phyloP scores from a whole-genome alignment of 1,140 invertebrate genomes.

The Drepana arcuata region DNA sequence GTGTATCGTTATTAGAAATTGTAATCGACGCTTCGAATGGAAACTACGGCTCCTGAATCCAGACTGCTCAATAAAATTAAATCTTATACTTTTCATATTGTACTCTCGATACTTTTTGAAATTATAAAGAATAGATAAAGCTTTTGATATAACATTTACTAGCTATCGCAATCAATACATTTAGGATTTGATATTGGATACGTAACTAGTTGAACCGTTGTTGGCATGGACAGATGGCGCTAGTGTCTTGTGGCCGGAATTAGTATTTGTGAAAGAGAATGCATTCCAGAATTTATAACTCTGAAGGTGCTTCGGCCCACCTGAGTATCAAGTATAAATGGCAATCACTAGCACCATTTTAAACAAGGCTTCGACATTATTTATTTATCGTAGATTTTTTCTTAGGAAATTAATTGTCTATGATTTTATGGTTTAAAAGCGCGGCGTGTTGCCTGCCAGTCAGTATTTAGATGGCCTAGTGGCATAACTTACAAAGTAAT shows the following conservation, averaged over 20 bases:
- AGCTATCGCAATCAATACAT: slow-evolving; percentile 4
- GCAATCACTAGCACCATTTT: slow-evolving; percentile 15
- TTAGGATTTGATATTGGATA: slow-evolving; percentile 2
- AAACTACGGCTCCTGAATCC: slow-evolving; percentile 18
- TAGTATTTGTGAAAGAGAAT: slow-evolving; percentile 17
- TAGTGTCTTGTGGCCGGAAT: slow-evolving; percentile 7
- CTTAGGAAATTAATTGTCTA: slow-evolving; percentile 30
- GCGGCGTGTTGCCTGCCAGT: slow-evolving; percentile 41
- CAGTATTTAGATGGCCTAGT: slow-evolving; percentile 58
- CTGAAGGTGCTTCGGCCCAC: slow-evolving; percentile 4
- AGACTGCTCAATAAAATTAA: slow-evolving; percentile 19
- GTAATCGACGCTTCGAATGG: slow-evolving; percentile 10
- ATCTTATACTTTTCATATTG: slow-evolving; percentile 12
- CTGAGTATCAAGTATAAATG: background rate
- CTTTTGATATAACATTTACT: slow-evolving; percentile 18
- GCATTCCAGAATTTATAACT: slow-evolving; percentile 28
- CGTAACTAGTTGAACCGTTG: slow-evolving; percentile 7
- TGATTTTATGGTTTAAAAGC: slow-evolving; percentile 17
- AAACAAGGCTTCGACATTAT: slow-evolving; percentile 29
- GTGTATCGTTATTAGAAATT: no score
- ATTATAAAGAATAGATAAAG: slow-evolving; percentile 7
- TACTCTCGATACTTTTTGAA: slow-evolving; percentile 4
- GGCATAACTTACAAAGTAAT: slow-evolving; percentile 50
- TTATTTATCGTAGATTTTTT: slow-evolving; percentile 54
- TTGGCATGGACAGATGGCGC: slow-evolving; percentile 15